Base-by-base conservation (phyloP, 1,140 invertebrate genomes). In the Eueides isabella region DNA sequence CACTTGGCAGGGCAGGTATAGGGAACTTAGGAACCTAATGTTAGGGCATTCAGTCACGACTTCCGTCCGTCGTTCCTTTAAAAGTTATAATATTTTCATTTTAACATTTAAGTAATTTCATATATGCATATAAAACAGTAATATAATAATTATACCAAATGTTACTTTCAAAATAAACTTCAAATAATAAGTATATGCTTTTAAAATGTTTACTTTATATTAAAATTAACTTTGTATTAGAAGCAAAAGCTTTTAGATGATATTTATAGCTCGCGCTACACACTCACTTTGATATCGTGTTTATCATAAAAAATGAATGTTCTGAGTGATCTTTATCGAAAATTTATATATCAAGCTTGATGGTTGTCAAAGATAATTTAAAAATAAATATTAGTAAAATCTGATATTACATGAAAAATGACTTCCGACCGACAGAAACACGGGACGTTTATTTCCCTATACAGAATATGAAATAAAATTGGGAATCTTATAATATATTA, bases 201-300 rank as follows among this genome's bases (percentile, higher is more conserved):
- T 55, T 55, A 55, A 55, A 55, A 55, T 55, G 48, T 26, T 55
- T 55, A 55, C 23, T 55, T 55, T 55, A 26, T 55, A 55, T 55
- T 55, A 55, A 55, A 23, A 55, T 55, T 11, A 55, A 55, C 48
- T 23, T 26, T 26, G 2, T 11, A 55, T 55, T 55, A 55, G 48
- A 55, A 26, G 48, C 23, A 19, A 55, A 55, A 55, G 19, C 19
- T 55, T 55, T 55, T 55, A 55, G 23, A 26, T 55, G 48, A 12
- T 55, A 55, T 55, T 55, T 55, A 55, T 55, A 55, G 23, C 48
- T 55, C 48, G 19, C 7, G 48, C 48, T 26, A 19, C 48, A 55
- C 23, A 55, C 23, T 55, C n/a, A 2, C 48, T 55, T 55, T 55
- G 48, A 55, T 55, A 55, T 48, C 1, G 5, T 23, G 19, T 48